These are phyloP conservation scores for Hyla sarda DNA, from an alignment of 2,113 vertebrate genomes.

Conservation along the genomic window DNA sequence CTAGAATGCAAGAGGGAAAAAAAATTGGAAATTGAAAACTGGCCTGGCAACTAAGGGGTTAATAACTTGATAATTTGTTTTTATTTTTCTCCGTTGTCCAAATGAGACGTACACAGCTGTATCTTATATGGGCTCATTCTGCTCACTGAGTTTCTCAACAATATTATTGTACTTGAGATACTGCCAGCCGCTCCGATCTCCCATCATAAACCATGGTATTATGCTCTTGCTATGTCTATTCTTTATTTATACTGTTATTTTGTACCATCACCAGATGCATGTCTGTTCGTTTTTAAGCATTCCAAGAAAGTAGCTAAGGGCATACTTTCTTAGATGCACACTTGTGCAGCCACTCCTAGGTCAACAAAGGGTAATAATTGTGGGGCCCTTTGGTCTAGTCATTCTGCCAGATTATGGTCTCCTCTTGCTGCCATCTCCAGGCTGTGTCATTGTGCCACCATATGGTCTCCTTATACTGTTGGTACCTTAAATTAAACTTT, in stretches of 20 bases:
- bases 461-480: no score
- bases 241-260: neutral
- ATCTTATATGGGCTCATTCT: conserved; percentile 41
- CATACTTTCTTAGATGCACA: neutral
- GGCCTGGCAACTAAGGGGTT: no score
- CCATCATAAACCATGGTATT: neutral
- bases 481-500: no score
- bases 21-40: no score
- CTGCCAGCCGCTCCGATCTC: conserved; percentile 24
- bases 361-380: no score
- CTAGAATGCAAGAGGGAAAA: no score
- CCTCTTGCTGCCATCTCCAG: no score
- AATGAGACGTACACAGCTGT: conserved; percentile 17
- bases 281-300: neutral
- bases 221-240: neutral
- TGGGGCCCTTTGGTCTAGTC: no score
- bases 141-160: conserved; percentile 34
- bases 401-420: no score
- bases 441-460: no score
- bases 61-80: no score
- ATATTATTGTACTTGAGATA: conserved; percentile 34
- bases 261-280: neutral
- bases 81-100: neutral
- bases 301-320: neutral
- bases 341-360: no score